Conservation (phyloP, 1,140 invertebrate genomes). For the Drosophila novamexicana region DNA sequence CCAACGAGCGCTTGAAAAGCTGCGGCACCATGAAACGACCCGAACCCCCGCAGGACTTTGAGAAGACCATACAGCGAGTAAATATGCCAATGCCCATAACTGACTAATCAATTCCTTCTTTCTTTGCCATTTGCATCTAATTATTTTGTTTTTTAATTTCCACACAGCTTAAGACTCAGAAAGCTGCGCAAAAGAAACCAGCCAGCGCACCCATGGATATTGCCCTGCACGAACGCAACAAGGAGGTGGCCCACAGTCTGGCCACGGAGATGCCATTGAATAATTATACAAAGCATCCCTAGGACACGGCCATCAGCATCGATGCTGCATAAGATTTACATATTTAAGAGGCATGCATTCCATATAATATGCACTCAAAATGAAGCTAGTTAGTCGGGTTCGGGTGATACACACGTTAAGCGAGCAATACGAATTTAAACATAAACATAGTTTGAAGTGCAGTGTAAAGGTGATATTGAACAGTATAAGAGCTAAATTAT, state of each 20-base stretch:
- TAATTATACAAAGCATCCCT: conserved; percentile 84
- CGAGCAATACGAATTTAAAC: conserved; percentile 51
- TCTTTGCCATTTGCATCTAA: conserved; percentile 6
- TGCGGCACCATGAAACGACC: conserved; percentile 80
- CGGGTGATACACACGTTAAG: conserved; percentile 70
- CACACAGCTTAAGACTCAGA: conserved; percentile 79
- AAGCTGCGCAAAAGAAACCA: conserved; percentile 75
- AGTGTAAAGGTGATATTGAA: conserved; percentile 52
- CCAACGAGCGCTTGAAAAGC: conserved; percentile 70
- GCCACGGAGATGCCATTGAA: conserved; percentile 79
- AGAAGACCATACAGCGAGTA: conserved; percentile 84
- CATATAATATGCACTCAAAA: conserved; percentile 19
- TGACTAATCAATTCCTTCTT: conserved; percentile 1
- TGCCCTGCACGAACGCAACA: conserved; percentile 73
- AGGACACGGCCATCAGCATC: conserved; percentile 75
- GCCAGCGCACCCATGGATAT: conserved; percentile 72
- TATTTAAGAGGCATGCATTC: conserved; percentile 24
- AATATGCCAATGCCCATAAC: conserved; percentile 36
- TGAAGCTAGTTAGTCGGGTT: conserved; percentile 39
- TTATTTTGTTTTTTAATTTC: background rate
- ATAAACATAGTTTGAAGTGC: conserved; percentile 34
- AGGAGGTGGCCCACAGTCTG: conserved; percentile 72
- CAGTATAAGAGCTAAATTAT: conserved; percentile 27
- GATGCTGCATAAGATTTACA: conserved; percentile 69
- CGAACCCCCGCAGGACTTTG: conserved; percentile 82